Base-by-base conservation (phyloP, 2,888 invertebrate genomes). In the Clivina fossor region DNA sequence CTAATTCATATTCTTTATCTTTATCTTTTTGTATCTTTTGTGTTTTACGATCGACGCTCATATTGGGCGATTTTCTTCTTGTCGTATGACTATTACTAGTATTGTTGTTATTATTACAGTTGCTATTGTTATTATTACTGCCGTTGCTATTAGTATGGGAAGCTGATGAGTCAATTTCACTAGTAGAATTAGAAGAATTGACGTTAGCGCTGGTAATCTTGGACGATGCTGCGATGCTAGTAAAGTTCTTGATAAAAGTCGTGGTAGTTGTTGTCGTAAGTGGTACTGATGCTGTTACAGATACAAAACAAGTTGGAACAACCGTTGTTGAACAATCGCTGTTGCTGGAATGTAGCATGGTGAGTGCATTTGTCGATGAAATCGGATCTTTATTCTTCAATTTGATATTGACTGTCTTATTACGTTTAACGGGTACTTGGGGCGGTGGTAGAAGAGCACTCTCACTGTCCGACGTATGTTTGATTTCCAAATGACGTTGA, bases 401-500 rank as follows among this genome's bases (percentile, higher is more conserved):
- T 35, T 53, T 53, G 11, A 53, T 35, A 26, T 28, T 53, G 28
- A 28, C 43, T 11, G 44, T 44, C 44, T 53, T 53, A n/a, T 33
- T 44, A 24, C 33, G 35, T 35, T 53, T 53, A 9, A 44, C 53
- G 33, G 53, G 53, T 37, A 44, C 53, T 53, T 53, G 76, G 44
- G 78, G 77, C 26, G 78, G 78, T 30, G 77, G 78, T 55, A 74
- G 71, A 24, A 76, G 70, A 13, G 76, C 74, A 58, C 46, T 47
- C 41, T 76, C 77, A 19, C 69, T 61, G 54, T 70, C 70, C 2
- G 72, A 70, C 8, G 61, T 53, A 69, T 82, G 82, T 58, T 78
- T 77, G 65, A 78, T 77, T 64, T 81, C 79, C 73, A 89, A 80
- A 72, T 90, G 90, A 69, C 83, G 80, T 66, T 83, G 83, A 48